Base-by-base conservation (phyloP, 2,888 invertebrate genomes). In the Eumacrocentrus americanus region DNA sequence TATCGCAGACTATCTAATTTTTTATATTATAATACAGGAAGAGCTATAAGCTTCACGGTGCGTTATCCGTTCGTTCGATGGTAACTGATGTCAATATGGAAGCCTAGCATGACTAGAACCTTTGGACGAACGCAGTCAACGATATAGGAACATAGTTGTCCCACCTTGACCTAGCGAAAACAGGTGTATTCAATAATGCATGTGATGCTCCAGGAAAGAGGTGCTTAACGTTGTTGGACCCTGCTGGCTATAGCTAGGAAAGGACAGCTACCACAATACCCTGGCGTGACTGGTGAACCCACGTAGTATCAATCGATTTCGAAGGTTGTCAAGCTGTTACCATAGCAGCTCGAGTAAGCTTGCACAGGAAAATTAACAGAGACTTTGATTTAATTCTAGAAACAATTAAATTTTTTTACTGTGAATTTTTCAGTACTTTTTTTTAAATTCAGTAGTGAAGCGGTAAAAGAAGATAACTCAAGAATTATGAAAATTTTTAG, bases 311-410 rank as follows among this genome's bases (percentile, higher is more conserved):
- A 58, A 75, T 75, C 74, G 75, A 75, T 75, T 66, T 67, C 56
- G 51, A 60, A 66, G 67, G 69, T 73, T 73, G 71, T 71, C 69
- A 67, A 61, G 65, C 55, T 66, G 74, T 75, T 71, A 75, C 74
- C 74, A 75, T 75, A 72, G 74, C 68, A 75, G 69, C 74, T 75
- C 63, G 60, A 69, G 69, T 67, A 61, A 69, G 63, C 14, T 42
- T 48, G 18, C 5, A 44, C 20, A 12, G 9, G 25, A 37, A 25
- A 42, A 42, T 53, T 18, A 12, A 29, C 11, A 22, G 5, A 9
- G 11, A 25, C 3, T 6, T 12, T 4, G 38, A 16, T 40, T 25
- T 53, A 23, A 3, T 25, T 7, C 12, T 35, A 35, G 14, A 14
- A 11, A 50, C 5, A 9, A 5, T 12, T 4, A 14, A 7, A 34